phyloP scores from a whole-genome alignment of 2,888 invertebrate species.

The Helicoverpa assulta region DNA sequence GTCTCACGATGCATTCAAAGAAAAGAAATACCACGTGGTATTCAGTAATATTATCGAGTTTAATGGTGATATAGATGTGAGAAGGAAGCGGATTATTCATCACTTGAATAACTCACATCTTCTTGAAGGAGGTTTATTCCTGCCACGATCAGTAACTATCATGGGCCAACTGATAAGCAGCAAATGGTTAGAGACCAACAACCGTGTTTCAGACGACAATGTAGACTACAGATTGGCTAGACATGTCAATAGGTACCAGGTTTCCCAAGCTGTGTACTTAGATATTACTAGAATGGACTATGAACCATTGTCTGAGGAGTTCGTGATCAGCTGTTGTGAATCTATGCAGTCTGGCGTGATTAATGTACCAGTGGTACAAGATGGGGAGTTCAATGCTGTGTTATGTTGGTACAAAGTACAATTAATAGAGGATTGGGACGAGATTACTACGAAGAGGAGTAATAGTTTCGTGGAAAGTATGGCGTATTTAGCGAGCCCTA shows the following conservation, averaged over 20 bases:
- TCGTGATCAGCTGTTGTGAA: constrained; percentile 23
- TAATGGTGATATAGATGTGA: constrained; percentile 45
- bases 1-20: constrained; percentile 22
- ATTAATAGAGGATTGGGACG: constrained; percentile 41
- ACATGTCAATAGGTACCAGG: constrained; percentile 43
- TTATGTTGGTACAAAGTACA: constrained; percentile 58
- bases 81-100: constrained; percentile 7
- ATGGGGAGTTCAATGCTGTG: constrained; percentile 48
- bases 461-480: constrained; percentile 49
- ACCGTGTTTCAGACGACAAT: constrained; percentile 38
- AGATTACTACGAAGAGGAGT: constrained; percentile 42
- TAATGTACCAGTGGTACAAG: constrained; percentile 17
- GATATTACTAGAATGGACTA: constrained; percentile 34
- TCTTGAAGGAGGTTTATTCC: constrained; percentile 34
- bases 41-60: constrained; percentile 44
- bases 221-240: constrained; percentile 30
- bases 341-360: constrained; percentile 20
- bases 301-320: constrained; percentile 30
- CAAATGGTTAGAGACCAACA: constrained; percentile 41
- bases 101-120: constrained; percentile 32
- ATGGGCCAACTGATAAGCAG: constrained; percentile 49
- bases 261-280: constrained; percentile 32
- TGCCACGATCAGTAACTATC: constrained; percentile 37
- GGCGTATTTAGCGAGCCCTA: constrained; percentile 38
- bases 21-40: constrained; percentile 48